Percentiles rank a stretch among this genome's conserved stretches.
These are phyloP conservation scores for Xanthorhoe designata DNA, from an alignment of 2,888 invertebrate genomes.

Conservation along the genomic window DNA sequence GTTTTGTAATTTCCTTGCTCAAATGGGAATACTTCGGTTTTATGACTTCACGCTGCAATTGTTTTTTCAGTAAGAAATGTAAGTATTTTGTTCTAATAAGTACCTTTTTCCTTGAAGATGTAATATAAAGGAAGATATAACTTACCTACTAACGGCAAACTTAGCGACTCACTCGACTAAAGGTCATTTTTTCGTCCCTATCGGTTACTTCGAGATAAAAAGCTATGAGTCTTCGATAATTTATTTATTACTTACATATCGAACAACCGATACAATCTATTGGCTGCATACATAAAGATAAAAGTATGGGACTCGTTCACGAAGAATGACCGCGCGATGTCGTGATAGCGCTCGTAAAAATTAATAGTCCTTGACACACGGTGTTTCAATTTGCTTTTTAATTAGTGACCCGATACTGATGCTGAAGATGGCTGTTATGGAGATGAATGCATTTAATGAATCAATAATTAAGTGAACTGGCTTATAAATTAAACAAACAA, in stretches of 20 bases:
- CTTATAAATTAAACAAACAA: constrained; percentile 25
- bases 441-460: constrained; percentile 39
- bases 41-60: not conserved
- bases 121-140: not conserved
- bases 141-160: not conserved
- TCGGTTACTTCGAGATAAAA: constrained; percentile 48
- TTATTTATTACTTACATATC: constrained; percentile 70
- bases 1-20: not conserved
- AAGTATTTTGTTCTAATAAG: not conserved
- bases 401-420: constrained; percentile 53
- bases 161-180: not conserved
- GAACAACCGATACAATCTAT: constrained; percentile 66
- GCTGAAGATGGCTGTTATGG: constrained; percentile 15
- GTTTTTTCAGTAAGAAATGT: not conserved
- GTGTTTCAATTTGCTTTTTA: constrained; percentile 76
- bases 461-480: constrained; percentile 34
- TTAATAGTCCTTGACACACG: constrained; percentile 72
- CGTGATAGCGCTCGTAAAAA: constrained; percentile 74
- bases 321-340: constrained; percentile 45
- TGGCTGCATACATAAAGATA: constrained; percentile 68
- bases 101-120: not conserved
- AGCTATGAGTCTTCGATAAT: constrained; percentile 62
- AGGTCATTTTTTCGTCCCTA: constrained; percentile 6
- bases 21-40: too few relatives aligned
- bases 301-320: constrained; percentile 45